Base-by-base conservation (phyloP, 2,888 invertebrate species). In the Cantharis flavilabris region DNA sequence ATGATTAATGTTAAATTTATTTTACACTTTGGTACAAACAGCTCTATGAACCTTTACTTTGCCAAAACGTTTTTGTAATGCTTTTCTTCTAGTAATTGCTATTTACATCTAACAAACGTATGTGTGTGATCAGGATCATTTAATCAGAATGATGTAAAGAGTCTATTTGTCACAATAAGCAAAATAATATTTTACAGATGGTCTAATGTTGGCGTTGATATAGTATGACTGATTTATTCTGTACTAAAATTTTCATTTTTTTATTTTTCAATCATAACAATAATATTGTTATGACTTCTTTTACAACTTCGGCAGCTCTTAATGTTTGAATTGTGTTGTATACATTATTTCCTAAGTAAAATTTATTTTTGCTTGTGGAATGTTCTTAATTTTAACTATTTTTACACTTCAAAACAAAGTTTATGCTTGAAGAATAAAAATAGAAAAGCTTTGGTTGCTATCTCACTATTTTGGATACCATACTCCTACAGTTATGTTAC, bases 331-430 rank as follows among this genome's bases (percentile, higher is more conserved):
- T 71, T 75, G 77, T 75, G 75, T 75, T 72, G 72, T 75, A 75
- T 62, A 78, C 75, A 72, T 72, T 70, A 72, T 75, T 78, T 78
- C 72, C 75, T 75, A 75, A 75, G 75, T 75, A 78, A 77, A 78
- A 75, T 78, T 78, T 78, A 78, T 78, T 78, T 78, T 75, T 78
- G 72, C 77, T 73, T 64, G 69, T 62, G 75, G 77, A 78, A 78
- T 78, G 77, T 78, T 75, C 77, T 75, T 78, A 78, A 78, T 78
- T 75, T 72, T 71, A 75, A 18, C 72, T 78, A 78, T 78, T 75
- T 78, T 78, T 78, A 75, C 65, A 26, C 65, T 67, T 23, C 65
- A 67, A 67, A 67, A 67, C 65, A 67, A 67, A 67, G 23, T 67
- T 18, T 67, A 11, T 67, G 65, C 26, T 65, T 67, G 65, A 20